phyloP scores from a whole-genome alignment of 2,113 vertebrate genomes.

The Reinhardtius hippoglossoides region DNA sequence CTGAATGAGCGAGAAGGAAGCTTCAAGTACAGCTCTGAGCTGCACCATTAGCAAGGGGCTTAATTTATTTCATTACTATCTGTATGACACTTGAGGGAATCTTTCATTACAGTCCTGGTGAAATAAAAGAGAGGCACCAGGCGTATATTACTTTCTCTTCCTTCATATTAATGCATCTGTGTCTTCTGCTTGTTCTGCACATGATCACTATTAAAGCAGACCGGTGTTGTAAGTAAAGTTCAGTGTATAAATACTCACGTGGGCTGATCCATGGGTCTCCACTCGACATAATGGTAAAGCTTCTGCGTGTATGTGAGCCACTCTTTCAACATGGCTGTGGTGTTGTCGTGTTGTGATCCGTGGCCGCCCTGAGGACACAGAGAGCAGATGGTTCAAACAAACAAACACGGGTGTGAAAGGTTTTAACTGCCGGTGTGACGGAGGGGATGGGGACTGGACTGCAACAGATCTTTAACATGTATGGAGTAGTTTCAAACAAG shows the following conservation, averaged over 20 bases:
- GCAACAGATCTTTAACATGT: neutral
- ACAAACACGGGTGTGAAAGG: too few relatives aligned
- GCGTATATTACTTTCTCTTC: neutral
- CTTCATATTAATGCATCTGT: neutral
- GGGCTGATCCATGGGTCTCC: slow-evolving; percentile 88
- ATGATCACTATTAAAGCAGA: neutral
- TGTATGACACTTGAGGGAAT: neutral
- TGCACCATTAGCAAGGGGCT: neutral
- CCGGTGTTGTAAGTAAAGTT: neutral
- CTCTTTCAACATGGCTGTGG: slow-evolving; percentile 87
- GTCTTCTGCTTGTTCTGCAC: neutral
- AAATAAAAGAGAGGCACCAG: neutral
- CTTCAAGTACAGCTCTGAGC: neutral
- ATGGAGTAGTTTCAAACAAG: too few relatives aligned
- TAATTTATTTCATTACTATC: neutral
- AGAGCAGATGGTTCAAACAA: slow-evolving; percentile 3
- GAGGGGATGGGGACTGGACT: too few relatives aligned
- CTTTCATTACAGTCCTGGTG: neutral
- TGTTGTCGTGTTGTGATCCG: slow-evolving; percentile 95
- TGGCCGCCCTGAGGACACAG: slow-evolving; percentile 87
- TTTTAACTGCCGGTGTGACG: too few relatives aligned
- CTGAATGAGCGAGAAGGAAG: neutral
- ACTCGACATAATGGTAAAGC: slow-evolving; percentile 87
- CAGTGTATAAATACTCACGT: slow-evolving; percentile 75
- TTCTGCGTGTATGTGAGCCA: slow-evolving; percentile 89